phyloP scores from a whole-genome alignment of 2,888 invertebrate species.

The Gymnosoma rotundatum region DNA sequence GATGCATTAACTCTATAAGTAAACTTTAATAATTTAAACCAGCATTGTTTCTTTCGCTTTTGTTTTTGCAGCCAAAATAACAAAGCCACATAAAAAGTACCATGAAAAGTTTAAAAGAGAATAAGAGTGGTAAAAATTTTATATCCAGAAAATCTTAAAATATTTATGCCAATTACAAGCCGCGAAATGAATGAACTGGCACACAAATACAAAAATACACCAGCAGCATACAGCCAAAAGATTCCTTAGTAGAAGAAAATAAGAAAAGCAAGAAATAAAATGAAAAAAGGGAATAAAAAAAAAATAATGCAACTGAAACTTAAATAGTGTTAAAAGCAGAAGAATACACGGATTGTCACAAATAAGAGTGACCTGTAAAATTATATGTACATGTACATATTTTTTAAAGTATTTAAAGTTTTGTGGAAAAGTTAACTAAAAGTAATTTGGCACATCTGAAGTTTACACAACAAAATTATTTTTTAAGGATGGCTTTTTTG shows the following conservation, averaged over 20 bases:
- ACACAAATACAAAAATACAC: not conserved
- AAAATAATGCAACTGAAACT: conserved; percentile 7
- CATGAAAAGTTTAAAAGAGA: conserved; percentile 38
- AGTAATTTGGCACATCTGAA: conserved; percentile 33
- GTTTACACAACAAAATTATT: conserved; percentile 17
- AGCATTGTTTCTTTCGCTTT: conserved; percentile 5
- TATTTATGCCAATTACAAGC: conserved; percentile 70
- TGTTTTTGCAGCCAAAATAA: conserved; percentile 19
- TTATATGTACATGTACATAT: not conserved
- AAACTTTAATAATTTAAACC: conserved; percentile 27
- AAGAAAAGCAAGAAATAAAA: not conserved
- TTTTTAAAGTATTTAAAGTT: conserved; percentile 38
- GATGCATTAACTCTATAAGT: conserved; percentile 45
- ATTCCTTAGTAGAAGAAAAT: conserved; percentile 5
- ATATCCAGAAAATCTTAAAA: conserved; percentile 67
- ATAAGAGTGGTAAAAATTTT: conserved; percentile 51
- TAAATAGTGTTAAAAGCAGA: conserved; percentile 26
- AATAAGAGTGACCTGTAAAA: conserved; percentile 43
- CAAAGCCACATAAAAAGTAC: conserved; percentile 22
- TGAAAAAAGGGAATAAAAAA: conserved; percentile 22
- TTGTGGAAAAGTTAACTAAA: conserved; percentile 33
- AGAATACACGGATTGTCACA: conserved; percentile 6
- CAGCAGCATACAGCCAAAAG: conserved; percentile 11
- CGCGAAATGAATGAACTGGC: conserved; percentile 44
- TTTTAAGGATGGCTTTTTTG: conserved; percentile 16